Conservation (phyloP, 2,888 invertebrate genomes). For the Phengaris arion region DNA sequence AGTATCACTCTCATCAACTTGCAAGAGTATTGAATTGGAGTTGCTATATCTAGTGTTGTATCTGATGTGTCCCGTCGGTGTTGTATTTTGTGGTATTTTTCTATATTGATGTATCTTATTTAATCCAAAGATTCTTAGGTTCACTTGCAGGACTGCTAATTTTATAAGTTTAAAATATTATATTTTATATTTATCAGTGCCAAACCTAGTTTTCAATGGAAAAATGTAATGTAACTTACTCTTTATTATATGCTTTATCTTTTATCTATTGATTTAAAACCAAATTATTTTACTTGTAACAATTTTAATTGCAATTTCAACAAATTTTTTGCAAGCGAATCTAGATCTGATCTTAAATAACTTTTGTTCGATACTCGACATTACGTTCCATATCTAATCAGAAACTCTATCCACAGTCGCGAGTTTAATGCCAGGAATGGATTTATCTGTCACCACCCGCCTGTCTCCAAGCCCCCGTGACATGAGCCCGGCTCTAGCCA, state of each 20-base stretch:
- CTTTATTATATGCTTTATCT: not conserved
- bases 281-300: too few species aligned
- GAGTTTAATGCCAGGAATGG: slow-evolving; percentile 77
- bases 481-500: slow-evolving; percentile 81
- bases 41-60: not conserved
- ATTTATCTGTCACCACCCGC: slow-evolving; percentile 82
- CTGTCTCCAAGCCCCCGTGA: slow-evolving; percentile 84
- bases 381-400: not conserved
- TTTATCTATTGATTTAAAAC: too few species aligned
- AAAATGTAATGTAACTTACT: too few species aligned
- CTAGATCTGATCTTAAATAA: not conserved
- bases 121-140: not conserved
- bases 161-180: not conserved
- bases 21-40: not conserved
- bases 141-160: not conserved
- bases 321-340: not conserved
- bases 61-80: not conserved
- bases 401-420: slow-evolving; percentile 60
- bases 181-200: not conserved
- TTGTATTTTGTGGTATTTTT: slow-evolving; percentile 1
- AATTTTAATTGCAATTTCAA: too few species aligned
- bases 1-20: not conserved
- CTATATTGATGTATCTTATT: not conserved
- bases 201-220: not conserved
- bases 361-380: not conserved